A percentile compares a stretch with the other conserved stretches of the same genome.
Conservation (phyloP, 2,797 vertebrate species). For the Urocyon cinereoargenteus region DNA sequence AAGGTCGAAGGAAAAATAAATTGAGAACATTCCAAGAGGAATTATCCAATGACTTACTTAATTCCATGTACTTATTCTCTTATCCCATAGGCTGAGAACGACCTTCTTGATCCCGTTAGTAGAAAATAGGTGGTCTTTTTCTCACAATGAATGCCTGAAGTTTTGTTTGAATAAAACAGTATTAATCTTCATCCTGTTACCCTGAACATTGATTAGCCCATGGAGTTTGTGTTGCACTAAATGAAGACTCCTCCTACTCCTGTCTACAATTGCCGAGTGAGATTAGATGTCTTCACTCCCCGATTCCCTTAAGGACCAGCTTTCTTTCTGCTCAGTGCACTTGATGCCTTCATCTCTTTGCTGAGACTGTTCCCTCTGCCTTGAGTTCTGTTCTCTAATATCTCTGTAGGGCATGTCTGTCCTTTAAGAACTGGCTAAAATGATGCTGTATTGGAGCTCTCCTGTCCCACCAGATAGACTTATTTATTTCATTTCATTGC, state of each 20-base stretch:
- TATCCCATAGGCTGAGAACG: slow-evolving; percentile 70
- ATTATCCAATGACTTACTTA: slow-evolving; percentile 62
- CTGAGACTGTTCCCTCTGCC: neutral
- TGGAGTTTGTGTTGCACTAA: neutral
- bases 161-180: slow-evolving; percentile 74
- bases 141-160: slow-evolving; percentile 55
- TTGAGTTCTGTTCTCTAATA: neutral
- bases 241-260: neutral
- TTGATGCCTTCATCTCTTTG: neutral
- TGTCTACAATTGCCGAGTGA: neutral
- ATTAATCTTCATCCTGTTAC: slow-evolving; percentile 28
- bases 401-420: neutral
- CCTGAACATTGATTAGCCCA: neutral
- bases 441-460: neutral
- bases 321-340: neutral
- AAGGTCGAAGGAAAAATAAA: slow-evolving; percentile 32
- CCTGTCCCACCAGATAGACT: neutral
- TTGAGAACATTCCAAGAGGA: slow-evolving; percentile 67
- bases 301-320: neutral
- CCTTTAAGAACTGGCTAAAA: neutral
- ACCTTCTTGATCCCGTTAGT: slow-evolving; percentile 64
- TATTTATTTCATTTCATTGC: neutral
- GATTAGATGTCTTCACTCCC: neutral
- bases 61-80: slow-evolving; percentile 57
- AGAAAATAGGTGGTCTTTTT: slow-evolving; percentile 49